phyloP scores from a whole-genome alignment of 2,113 vertebrate species.

The Cheirogaleus medius region DNA sequence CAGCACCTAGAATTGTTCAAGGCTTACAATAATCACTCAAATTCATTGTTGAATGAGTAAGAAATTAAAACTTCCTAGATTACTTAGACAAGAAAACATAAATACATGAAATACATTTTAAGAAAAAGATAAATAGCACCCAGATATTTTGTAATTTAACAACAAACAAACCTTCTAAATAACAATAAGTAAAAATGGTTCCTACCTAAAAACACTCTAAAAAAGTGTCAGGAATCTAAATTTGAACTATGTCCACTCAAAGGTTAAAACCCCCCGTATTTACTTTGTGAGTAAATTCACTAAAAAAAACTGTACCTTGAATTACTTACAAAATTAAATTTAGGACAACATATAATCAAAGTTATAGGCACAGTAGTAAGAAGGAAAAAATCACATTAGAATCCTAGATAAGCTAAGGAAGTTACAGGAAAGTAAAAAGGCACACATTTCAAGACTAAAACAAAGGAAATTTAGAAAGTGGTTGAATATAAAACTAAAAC shows the following conservation, averaged over 20 bases:
- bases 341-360: slow-evolving; percentile 23
- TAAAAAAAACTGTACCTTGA: slow-evolving; percentile 36
- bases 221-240: slow-evolving; percentile 6
- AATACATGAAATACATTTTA: slow-evolving; percentile 9
- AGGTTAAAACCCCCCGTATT: slow-evolving; percentile 14
- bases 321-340: slow-evolving; percentile 56
- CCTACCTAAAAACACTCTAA: slow-evolving; percentile 8
- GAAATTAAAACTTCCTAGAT: slow-evolving; percentile 38
- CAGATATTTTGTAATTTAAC: slow-evolving; percentile 28
- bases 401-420: slow-evolving; percentile 5
- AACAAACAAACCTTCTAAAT: slow-evolving; percentile 17
- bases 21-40: neutral
- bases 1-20: neutral
- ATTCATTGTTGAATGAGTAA: neutral
- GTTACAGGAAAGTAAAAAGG: slow-evolving; percentile 31
- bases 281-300: slow-evolving; percentile 1
- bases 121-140: slow-evolving; percentile 25
- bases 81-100: slow-evolving; percentile 11
- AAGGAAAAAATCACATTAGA: slow-evolving; percentile 40
- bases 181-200: neutral
- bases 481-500: slow-evolving; percentile 40
- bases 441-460: slow-evolving; percentile 1
- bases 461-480: slow-evolving; percentile 22
- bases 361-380: neutral
- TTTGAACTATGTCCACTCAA: slow-evolving; percentile 1